Percentiles rank a stretch among this genome's conserved stretches.
phyloP scores from a whole-genome alignment of 1,140 invertebrate species.

The Olivierus martensii region DNA sequence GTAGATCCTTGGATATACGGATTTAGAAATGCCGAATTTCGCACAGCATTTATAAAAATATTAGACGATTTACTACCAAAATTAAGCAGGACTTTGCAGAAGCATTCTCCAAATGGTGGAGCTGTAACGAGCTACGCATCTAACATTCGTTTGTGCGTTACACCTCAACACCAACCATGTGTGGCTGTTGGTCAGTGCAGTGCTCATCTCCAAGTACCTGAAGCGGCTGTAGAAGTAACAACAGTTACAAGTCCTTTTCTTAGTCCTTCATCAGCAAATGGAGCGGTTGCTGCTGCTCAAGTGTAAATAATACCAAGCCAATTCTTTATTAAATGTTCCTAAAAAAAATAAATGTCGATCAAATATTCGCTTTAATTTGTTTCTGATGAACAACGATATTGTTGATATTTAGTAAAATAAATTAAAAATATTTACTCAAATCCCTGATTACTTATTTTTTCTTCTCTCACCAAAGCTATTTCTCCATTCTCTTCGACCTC shows the following conservation, averaged over 20 bases:
- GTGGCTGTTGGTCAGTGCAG: slow-evolving; percentile 3
- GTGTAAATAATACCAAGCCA: background rate
- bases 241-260: no score
- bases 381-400: background rate
- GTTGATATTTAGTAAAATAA: background rate
- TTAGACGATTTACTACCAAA: slow-evolving; percentile 31
- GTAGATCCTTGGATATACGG: slow-evolving; percentile 53
- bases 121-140: slow-evolving; percentile 28
- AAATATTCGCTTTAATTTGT: background rate
- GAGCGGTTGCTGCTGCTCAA: slow-evolving; percentile 6
- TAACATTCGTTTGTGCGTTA: slow-evolving; percentile 24
- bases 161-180: slow-evolving; percentile 1
- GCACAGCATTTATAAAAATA: slow-evolving; percentile 41
- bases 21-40: slow-evolving; percentile 47
- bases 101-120: slow-evolving; percentile 5
- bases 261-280: background rate
- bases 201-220: slow-evolving; percentile 9
- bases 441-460: no score
- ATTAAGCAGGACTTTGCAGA: slow-evolving; percentile 19
- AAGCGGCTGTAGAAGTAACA: background rate
- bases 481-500: no score
- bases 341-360: background rate
- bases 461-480: background rate
- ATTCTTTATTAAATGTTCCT: background rate
- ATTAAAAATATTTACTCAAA: no score